These are phyloP conservation scores for Paralichthys olivaceus DNA, from an alignment of 2,113 vertebrate species.

Conservation along the genomic window DNA sequence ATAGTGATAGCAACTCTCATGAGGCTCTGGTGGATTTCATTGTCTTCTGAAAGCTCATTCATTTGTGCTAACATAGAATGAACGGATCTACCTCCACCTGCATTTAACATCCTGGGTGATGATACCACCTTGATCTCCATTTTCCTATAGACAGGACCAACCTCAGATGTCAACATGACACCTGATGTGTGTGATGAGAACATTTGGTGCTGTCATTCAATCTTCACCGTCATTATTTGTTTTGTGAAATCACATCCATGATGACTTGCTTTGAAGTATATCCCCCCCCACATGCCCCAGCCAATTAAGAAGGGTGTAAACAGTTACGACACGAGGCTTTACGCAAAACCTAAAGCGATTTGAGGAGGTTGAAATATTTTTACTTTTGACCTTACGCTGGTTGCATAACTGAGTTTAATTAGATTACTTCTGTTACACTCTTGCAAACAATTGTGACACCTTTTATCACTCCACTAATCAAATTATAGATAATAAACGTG, in stretches of 20 bases:
- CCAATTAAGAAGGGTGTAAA: slow-evolving; percentile 43
- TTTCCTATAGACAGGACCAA: not conserved
- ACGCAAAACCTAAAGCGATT: slow-evolving; percentile 41
- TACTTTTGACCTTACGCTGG: slow-evolving; percentile 47
- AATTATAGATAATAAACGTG: not conserved
- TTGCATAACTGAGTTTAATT: slow-evolving; percentile 42
- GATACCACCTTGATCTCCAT: not conserved
- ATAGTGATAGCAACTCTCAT: not conserved
- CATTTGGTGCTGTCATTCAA: slow-evolving; percentile 57
- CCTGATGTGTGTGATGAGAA: slow-evolving; percentile 12
- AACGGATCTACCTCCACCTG: not conserved
- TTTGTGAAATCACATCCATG: slow-evolving; percentile 11
- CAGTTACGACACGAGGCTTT: slow-evolving; percentile 37
- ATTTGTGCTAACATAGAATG: too few relatives aligned
- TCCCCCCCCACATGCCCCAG: slow-evolving; percentile 22
- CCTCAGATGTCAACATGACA: not conserved
- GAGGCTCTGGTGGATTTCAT: not conserved
- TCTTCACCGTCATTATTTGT: slow-evolving; percentile 8
- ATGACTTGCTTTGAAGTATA: slow-evolving; percentile 63
- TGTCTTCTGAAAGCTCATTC: not conserved
- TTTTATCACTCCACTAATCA: not conserved
- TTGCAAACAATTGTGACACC: not conserved
- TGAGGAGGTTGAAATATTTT: slow-evolving; percentile 42
- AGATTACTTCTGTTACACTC: not conserved
- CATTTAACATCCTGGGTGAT: not conserved